Percentiles rank a stretch among this genome's conserved stretches.
phyloP scores from a whole-genome alignment of 2,888 invertebrate species.

The Dioctria linearis region DNA sequence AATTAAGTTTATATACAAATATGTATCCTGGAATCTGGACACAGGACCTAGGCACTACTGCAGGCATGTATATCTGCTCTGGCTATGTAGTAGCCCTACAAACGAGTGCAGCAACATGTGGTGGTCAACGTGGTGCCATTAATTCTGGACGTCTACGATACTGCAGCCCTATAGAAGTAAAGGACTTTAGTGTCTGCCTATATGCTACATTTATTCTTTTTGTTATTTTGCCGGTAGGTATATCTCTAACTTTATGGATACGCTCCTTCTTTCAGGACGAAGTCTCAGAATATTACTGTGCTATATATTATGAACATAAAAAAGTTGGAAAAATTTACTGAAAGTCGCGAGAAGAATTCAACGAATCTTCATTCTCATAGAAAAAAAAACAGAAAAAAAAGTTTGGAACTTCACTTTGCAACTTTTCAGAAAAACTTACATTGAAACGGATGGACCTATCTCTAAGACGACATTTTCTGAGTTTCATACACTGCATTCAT shows the following conservation, averaged over 20 bases:
- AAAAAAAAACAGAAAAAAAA: neutral
- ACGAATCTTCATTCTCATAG: neutral
- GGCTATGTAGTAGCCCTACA: neutral
- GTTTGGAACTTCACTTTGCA: constrained; percentile 5
- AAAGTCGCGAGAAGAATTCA: constrained; percentile 27
- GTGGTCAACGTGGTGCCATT: constrained; percentile 53
- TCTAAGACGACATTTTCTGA: constrained; percentile 18
- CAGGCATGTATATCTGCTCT: neutral
- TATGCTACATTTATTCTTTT: constrained; percentile 24
- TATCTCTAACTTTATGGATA: constrained; percentile 46
- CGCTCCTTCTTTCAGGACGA: constrained; percentile 20
- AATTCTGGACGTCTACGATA: constrained; percentile 27
- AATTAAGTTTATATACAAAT: neutral
- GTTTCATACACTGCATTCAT: constrained; percentile 16
- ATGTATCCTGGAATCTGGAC: constrained; percentile 3
- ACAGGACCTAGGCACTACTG: neutral
- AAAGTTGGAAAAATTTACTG: constrained; percentile 14
- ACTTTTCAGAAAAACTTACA: neutral
- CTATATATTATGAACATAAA: constrained; percentile 8
- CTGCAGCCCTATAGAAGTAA: neutral
- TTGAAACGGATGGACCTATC: neutral
- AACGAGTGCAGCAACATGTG: constrained; percentile 55
- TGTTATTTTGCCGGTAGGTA: constrained; percentile 44
- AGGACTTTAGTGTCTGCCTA: neutral
- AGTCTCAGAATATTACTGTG: neutral